These are phyloP conservation scores for Furnarius figulus DNA, from an alignment of 2,113 vertebrate species.

Conservation along the genomic window DNA sequence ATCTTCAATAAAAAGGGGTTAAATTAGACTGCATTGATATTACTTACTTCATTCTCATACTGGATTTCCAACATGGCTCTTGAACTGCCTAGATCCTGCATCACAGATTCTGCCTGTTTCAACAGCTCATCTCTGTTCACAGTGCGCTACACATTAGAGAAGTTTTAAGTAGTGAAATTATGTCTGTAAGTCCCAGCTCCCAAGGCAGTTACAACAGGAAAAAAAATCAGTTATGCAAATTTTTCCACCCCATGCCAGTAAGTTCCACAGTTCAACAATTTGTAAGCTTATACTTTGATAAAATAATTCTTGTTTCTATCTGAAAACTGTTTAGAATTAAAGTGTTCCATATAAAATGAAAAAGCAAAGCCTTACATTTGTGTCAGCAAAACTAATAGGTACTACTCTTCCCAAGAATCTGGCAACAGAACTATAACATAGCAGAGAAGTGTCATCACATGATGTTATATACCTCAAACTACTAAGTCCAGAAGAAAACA, in stretches of 20 bases:
- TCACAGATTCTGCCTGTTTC: constrained; percentile 98
- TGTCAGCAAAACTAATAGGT: not conserved
- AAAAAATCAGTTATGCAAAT: not conserved
- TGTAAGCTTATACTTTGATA: not conserved
- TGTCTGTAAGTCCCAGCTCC: not conserved
- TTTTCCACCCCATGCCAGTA: not conserved
- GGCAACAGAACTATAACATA: not conserved
- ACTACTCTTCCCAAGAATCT: not conserved
- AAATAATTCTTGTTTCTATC: not conserved
- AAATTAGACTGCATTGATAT: not conserved
- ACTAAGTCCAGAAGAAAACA: fast-evolving
- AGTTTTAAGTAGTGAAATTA: constrained; percentile 45
- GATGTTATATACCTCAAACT: not conserved
- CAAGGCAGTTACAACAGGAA: constrained; percentile 27
- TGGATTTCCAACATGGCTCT: constrained; percentile 99
- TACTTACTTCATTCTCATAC: constrained; percentile 97
- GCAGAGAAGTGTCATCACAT: not conserved
- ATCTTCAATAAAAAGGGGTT: not conserved
- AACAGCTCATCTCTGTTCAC: constrained; percentile 98
- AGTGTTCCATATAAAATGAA: not conserved
- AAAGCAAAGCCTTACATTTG: not conserved
- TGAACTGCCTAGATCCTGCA: constrained; percentile 98
- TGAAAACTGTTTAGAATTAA: not conserved
- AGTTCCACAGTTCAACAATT: not conserved
- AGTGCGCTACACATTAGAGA: constrained; percentile 83